Conservation (phyloP, 2,797 vertebrate genomes). For the Chelonia mydas region DNA sequence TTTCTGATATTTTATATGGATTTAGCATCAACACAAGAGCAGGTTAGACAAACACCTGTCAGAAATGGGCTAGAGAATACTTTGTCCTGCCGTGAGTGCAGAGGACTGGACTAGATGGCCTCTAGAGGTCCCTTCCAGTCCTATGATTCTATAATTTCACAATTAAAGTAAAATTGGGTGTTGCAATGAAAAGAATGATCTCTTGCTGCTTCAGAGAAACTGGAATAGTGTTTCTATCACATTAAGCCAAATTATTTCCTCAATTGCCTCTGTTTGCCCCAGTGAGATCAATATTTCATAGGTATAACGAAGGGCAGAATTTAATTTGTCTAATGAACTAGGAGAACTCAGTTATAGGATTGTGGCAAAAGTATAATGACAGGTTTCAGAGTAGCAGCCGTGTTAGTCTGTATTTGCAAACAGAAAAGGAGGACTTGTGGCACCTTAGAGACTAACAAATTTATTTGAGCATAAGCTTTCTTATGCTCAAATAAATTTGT, state of each 20-base stretch:
- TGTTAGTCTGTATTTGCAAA: no score
- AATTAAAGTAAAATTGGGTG: not conserved
- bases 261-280: not conserved
- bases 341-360: not conserved
- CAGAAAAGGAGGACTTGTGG: no score
- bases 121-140: no score
- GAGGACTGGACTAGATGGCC: no score
- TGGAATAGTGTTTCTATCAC: rapidly evolving
- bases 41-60: no score
- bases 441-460: no score
- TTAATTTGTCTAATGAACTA: not conserved
- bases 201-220: not conserved
- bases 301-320: not conserved
- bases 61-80: no score
- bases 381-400: no score
- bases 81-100: no score
- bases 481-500: no score
- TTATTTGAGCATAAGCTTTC: no score
- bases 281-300: not conserved
- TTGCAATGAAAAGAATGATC: not conserved
- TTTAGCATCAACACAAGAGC: not conserved
- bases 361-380: rapidly evolving
- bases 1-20: not conserved
- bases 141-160: not conserved
- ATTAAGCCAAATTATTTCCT: not conserved